Conservation (phyloP, 37 sponge, comb jelly and placozoan genomes). For the Oopsacas minuta region DNA sequence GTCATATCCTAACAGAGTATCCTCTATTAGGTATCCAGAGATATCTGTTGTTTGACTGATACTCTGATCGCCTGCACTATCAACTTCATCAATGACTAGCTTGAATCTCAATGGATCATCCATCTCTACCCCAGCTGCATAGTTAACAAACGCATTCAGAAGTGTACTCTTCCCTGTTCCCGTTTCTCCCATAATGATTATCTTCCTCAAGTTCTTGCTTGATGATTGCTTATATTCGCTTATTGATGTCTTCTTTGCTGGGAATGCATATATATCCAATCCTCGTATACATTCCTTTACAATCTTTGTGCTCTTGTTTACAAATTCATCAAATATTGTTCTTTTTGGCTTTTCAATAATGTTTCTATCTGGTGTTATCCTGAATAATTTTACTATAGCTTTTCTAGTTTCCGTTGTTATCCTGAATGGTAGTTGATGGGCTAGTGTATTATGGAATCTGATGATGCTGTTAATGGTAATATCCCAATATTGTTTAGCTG, state of each 20-base stretch:
- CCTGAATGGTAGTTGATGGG: not conserved
- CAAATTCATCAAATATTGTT: not conserved
- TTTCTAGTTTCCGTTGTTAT: not conserved
- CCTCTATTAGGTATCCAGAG: not conserved
- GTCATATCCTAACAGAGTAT: not conserved
- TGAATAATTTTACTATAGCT: not conserved
- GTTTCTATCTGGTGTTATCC: too few relatives aligned
- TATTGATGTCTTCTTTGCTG: not conserved
- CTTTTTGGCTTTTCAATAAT: too few relatives aligned
- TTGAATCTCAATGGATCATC: not conserved
- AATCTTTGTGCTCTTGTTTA: not conserved
- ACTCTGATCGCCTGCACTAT: not conserved
- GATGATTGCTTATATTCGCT: not conserved
- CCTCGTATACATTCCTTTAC: not conserved
- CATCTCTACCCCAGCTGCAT: not conserved
- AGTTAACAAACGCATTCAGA: conserved; percentile 5
- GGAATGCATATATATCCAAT: not conserved
- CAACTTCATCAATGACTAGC: not conserved
- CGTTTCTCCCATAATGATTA: not conserved
- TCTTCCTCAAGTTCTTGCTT: not conserved
- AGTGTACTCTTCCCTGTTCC: conserved; percentile 16
- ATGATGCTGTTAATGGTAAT: not conserved
- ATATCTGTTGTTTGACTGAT: not conserved
- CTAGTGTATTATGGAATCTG: not conserved
- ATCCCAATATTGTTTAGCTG: not conserved